phyloP scores from a whole-genome alignment of 2,888 invertebrate genomes.

The Idaea aversata region DNA sequence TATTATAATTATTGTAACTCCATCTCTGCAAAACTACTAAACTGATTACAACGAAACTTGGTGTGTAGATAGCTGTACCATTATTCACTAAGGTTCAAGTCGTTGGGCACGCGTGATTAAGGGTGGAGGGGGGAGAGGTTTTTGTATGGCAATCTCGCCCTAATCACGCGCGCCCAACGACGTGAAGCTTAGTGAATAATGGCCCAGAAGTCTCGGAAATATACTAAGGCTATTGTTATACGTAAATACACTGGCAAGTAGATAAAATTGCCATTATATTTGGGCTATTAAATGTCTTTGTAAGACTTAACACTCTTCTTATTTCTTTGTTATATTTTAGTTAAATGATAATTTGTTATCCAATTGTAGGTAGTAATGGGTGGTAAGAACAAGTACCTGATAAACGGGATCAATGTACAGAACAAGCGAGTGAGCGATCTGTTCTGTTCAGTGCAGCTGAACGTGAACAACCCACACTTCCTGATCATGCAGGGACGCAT shows the following conservation, averaged over 20 bases:
- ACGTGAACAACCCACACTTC: conserved; percentile 99
- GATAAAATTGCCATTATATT: too few relatives aligned
- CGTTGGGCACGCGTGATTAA: too few relatives aligned
- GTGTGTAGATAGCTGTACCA: too few relatives aligned
- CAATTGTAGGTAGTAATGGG: conserved; percentile 86
- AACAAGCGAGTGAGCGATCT: conserved; percentile 95
- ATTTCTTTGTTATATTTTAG: neutral
- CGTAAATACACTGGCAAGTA: too few relatives aligned
- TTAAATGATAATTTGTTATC: neutral
- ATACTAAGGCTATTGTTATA: neutral
- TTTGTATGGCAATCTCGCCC: too few relatives aligned
- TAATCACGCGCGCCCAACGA: too few relatives aligned
- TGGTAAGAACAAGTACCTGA: conserved; percentile 94
- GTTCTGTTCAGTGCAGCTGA: conserved; percentile 97
- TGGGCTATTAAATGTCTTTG: neutral
- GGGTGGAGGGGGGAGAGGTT: too few relatives aligned
- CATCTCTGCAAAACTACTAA: neutral
- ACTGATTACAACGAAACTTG: neutral
- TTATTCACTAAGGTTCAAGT: too few relatives aligned
- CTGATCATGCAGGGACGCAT: conserved; percentile 99
- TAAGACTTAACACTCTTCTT: neutral
- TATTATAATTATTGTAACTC: neutral
- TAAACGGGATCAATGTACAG: conserved; percentile 94
- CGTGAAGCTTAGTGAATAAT: too few relatives aligned
- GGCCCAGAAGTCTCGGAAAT: too few relatives aligned